These are phyloP conservation scores for Trididemnum miniatum DNA, from an alignment of 23 tunicate genomes.

Conservation along the genomic window DNA sequence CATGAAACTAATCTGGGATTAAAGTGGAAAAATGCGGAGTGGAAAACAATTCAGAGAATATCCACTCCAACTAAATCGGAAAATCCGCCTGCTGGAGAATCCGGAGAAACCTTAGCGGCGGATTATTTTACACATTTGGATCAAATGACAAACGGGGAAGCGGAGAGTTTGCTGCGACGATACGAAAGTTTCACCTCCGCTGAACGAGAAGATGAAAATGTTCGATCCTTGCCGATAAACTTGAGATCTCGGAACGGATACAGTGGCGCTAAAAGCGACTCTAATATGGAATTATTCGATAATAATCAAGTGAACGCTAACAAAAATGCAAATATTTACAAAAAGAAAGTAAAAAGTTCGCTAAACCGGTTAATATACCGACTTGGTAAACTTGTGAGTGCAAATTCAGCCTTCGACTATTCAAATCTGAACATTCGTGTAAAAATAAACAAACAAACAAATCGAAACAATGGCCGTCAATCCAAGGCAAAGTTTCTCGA, in stretches of 20 bases:
- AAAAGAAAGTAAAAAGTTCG: background rate
- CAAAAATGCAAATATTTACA: background rate
- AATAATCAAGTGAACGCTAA: no score
- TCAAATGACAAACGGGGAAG: constrained; percentile 3
- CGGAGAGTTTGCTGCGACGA: background rate
- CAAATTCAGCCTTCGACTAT: background rate
- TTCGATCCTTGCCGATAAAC: background rate
- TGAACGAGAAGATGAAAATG: background rate
- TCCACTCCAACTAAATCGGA: no score
- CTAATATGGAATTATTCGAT: no score
- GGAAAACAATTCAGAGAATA: no score
- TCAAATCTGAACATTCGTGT: background rate
- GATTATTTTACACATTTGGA: background rate
- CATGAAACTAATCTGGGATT: no score
- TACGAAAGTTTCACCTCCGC: background rate
- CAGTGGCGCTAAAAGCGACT: no score
- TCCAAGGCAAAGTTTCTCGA: background rate
- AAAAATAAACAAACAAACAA: background rate
- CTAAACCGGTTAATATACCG: background rate
- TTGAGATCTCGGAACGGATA: no score
- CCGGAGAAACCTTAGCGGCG: background rate
- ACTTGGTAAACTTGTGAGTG: background rate
- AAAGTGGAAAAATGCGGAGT: no score
- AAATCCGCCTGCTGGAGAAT: no score
- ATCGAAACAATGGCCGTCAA: background rate